Base-by-base conservation (phyloP, 2,113 vertebrate genomes). In the Hydrolagus affinis region DNA sequence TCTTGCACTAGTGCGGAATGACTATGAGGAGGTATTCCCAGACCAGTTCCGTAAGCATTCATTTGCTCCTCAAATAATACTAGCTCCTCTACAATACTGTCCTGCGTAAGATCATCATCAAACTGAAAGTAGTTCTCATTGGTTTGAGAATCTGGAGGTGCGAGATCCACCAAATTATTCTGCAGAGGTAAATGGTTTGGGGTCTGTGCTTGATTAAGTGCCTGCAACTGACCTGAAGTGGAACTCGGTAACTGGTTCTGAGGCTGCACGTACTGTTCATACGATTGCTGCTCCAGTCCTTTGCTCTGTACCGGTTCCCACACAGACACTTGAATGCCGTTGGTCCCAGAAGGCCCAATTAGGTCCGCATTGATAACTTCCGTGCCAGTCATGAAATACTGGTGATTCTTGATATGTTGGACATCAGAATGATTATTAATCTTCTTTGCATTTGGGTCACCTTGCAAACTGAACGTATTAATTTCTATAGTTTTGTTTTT, bases 21-120 rank as follows among this genome's bases (percentile, higher is more conserved):
- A 86, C 88, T 91, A 87, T 95, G 96, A 66, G 96, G 88, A 0
- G 93, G 44, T 88, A 93, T 92, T 23, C 96, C 96, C 14, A 97
- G 93, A 87, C 95, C 94, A 86, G 90, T 88, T 23, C 94, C 85
- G 0, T 95, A 96, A 83, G 92, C 87, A 23, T 97, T 96, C 96
- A 99, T 99, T 86, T 99, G 98, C 91, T 99, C 97, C 87, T 99
- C 98, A 97, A 99, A 99, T 88, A 97, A 95, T 87, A 99, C 98
- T 88, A 99, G 91, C 89, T 99, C 98, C 90, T 99, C 97, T 87
- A 99, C 97, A 72, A 99, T 99, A 91, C 98, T 99, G 88, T 99
- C 98, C 88, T 99, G 98, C 62, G 98, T 99, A 78, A 99, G 95
- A 75, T 99, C 98, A 0, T 99, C 98, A 70, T 99, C 98, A 86